Evolutionary conservation across 1,140 invertebrate species (phyloP).

Genomic region (Drusus annulatus): DNA sequence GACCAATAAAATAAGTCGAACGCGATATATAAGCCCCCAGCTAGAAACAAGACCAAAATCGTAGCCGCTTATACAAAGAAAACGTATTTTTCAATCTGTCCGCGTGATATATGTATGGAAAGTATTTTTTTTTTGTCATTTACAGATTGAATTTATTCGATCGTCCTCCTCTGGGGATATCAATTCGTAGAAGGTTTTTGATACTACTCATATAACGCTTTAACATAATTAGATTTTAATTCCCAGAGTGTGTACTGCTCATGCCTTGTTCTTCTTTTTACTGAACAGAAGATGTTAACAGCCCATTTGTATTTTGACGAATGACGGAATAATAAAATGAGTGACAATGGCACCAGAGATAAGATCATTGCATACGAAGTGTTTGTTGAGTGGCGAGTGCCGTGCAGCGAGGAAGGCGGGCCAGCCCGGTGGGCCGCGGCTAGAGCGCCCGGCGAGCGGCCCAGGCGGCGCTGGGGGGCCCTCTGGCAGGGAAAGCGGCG

Average conservation of each 20-base stretch:
- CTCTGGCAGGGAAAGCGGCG: conserved; percentile 33
- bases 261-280: too few species aligned
- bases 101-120: conserved; percentile 43
- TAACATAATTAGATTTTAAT: too few species aligned
- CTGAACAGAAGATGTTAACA: too few species aligned
- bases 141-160: conserved; percentile 41
- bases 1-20: conserved; percentile 53
- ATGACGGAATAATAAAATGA: too few species aligned
- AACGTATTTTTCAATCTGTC: conserved; percentile 52
- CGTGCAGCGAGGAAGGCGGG: too few species aligned
- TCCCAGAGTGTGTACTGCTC: too few species aligned
- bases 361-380: too few species aligned
- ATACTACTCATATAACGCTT: too few species aligned
- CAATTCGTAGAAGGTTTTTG: background rate
- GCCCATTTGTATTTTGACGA: background rate
- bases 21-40: conserved; percentile 27
- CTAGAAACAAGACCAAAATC: conserved; percentile 39
- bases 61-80: conserved; percentile 29
- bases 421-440: background rate
- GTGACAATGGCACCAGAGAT: background rate
- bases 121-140: conserved; percentile 34
- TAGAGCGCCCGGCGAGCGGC: background rate
- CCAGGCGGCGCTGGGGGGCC: conserved; percentile 1
- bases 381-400: too few species aligned
- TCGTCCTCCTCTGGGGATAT: background rate